phyloP scores from a whole-genome alignment of 2,797 vertebrate genomes.

The Capromys pilorides region DNA sequence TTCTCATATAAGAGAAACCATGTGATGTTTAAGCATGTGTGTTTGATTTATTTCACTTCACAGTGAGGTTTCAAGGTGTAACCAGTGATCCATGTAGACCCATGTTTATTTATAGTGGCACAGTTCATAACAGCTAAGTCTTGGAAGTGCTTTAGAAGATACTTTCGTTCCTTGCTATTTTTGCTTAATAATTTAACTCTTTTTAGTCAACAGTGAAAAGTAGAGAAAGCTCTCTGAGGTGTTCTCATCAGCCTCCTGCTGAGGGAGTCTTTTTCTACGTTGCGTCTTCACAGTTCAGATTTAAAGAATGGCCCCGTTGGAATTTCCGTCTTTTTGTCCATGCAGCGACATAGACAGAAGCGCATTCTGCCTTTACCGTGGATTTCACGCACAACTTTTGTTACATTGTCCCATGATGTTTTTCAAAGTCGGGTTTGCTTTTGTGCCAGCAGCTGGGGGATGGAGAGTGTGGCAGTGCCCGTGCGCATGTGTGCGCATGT shows the following conservation, averaged over 20 bases:
- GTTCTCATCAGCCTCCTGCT: not conserved
- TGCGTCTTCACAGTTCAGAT: not conserved
- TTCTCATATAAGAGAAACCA: not conserved
- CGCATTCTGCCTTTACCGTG: not conserved
- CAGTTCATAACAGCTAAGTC: not conserved
- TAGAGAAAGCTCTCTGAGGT: not conserved
- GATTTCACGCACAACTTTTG: not conserved
- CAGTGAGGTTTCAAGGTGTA: not conserved
- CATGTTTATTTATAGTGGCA: not conserved
- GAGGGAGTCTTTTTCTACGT: not conserved
- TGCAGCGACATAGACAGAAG: not conserved
- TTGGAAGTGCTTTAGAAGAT: not conserved
- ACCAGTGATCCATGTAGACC: too few relatives aligned
- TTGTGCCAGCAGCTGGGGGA: not conserved
- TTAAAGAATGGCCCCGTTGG: not conserved
- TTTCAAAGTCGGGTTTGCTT: not conserved
- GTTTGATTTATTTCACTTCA: not conserved
- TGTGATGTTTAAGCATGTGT: not conserved
- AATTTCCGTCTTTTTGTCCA: not conserved
- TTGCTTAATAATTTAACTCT: not conserved
- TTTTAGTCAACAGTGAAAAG: constrained; percentile 6
- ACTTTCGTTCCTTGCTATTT: not conserved
- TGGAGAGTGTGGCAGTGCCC: not conserved
- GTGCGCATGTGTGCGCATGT: not conserved
- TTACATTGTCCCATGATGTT: not conserved